Conservation (phyloP, 1,140 invertebrate species). For the Orius insidiosus region DNA sequence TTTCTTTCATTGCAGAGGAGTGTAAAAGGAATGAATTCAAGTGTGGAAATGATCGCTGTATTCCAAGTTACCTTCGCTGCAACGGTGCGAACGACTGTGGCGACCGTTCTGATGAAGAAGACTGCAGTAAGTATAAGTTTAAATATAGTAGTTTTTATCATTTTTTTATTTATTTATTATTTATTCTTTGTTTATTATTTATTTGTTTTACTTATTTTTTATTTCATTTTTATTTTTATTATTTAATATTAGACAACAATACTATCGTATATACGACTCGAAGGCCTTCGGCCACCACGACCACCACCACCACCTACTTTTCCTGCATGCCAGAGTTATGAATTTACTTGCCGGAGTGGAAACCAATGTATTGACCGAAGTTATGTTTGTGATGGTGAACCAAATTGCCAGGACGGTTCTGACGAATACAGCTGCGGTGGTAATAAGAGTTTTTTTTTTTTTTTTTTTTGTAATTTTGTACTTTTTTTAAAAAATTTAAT, state of each 20-base stretch:
- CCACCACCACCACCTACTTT: too few relatives aligned
- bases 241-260: too few relatives aligned
- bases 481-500: too few relatives aligned
- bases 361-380: constrained; percentile 33
- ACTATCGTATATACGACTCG: too few relatives aligned
- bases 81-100: constrained; percentile 77
- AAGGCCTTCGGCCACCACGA: too few relatives aligned
- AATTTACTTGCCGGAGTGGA: constrained; percentile 30
- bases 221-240: too few relatives aligned
- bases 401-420: constrained; percentile 45
- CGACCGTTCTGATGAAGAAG: constrained; percentile 71
- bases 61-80: constrained; percentile 41
- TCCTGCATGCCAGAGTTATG: constrained; percentile 25
- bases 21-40: constrained; percentile 25
- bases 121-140: constrained; percentile 15
- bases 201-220: too few relatives aligned
- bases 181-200: too few relatives aligned
- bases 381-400: constrained; percentile 40
- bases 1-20: constrained; percentile 17
- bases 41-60: constrained; percentile 27
- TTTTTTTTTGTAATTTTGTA: too few relatives aligned
- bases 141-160: too few relatives aligned
- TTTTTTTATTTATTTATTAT: too few relatives aligned
- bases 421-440: constrained; percentile 35
- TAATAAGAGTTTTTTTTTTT: too few relatives aligned